These are phyloP conservation scores for Drosophila flavopinicola DNA, from an alignment of 2,888 invertebrate species.

Conservation along the genomic window DNA sequence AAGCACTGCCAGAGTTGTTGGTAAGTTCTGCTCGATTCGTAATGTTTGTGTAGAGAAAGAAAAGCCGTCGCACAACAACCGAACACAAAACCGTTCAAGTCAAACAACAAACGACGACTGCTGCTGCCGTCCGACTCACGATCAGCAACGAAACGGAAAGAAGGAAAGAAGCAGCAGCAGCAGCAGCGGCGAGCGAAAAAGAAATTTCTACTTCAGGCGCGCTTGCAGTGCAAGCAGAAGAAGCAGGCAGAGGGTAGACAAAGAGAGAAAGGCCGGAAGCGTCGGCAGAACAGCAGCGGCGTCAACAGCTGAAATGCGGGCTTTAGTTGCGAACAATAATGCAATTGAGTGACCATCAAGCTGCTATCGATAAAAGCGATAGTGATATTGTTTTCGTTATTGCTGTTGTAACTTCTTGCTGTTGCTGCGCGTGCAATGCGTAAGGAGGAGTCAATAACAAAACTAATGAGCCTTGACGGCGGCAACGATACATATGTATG, in stretches of 20 bases:
- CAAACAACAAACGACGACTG: slow-evolving; percentile 73
- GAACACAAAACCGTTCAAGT: slow-evolving; percentile 69
- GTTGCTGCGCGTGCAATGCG: slow-evolving; percentile 35
- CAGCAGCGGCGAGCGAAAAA: slow-evolving; percentile 47
- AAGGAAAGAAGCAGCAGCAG: slow-evolving; percentile 37
- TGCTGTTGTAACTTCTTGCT: slow-evolving; percentile 23
- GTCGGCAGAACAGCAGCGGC: slow-evolving; percentile 25
- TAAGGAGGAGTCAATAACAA: slow-evolving; percentile 76
- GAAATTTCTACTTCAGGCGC: slow-evolving; percentile 56
- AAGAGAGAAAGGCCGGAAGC: slow-evolving; percentile 60
- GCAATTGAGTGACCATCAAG: slow-evolving; percentile 56
- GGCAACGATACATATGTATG: slow-evolving; percentile 28
- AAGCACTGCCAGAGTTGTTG: slow-evolving; percentile 21
- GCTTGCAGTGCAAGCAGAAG: slow-evolving; percentile 30
- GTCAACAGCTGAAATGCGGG: slow-evolving; percentile 73
- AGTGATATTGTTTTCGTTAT: slow-evolving; percentile 51
- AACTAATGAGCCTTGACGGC: slow-evolving; percentile 77
- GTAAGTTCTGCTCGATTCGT: slow-evolving; percentile 24
- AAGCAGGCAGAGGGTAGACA: slow-evolving; percentile 31
- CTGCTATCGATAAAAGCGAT: slow-evolving; percentile 76
- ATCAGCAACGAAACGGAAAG: slow-evolving; percentile 45
- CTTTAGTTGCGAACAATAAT: slow-evolving; percentile 49
- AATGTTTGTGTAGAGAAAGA: slow-evolving; percentile 7
- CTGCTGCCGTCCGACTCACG: slow-evolving; percentile 44
- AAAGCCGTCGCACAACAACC: slow-evolving; percentile 30